These are phyloP conservation scores for Vombatus ursinus DNA, from an alignment of 2,113 vertebrate genomes.

Conservation along the genomic window DNA sequence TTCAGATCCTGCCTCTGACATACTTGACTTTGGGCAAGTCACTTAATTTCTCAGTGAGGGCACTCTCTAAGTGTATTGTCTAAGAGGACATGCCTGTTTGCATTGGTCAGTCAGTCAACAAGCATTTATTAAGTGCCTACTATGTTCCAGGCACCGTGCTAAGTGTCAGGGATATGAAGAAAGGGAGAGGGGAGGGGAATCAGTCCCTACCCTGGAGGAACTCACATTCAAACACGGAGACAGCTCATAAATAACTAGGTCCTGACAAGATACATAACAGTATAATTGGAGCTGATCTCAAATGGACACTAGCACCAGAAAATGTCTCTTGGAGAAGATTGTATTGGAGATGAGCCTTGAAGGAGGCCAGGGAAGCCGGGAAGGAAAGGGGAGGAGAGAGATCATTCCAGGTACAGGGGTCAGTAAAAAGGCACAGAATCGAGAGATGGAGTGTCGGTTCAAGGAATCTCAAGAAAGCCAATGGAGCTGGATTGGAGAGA, in stretches of 20 bases:
- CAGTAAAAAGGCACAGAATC: not conserved
- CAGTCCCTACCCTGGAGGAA: not conserved
- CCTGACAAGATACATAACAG: not conserved
- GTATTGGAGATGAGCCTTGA: not conserved
- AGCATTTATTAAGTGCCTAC: not conserved
- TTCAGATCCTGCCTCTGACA: not conserved
- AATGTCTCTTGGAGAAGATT: not conserved
- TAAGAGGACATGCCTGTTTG: not conserved
- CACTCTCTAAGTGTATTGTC: not conserved
- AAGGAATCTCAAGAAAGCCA: not conserved
- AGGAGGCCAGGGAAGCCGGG: not conserved
- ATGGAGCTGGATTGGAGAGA: not conserved
- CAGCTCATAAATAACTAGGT: not conserved
- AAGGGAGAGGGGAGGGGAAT: not conserved
- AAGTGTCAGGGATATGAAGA: not conserved
- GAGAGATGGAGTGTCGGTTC: not conserved
- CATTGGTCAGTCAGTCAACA: not conserved
- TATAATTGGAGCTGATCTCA: not conserved
- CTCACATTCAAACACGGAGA: not conserved
- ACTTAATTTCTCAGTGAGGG: not conserved
- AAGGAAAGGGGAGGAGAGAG: not conserved
- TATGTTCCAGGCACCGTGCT: not conserved
- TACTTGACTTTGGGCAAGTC: not conserved
- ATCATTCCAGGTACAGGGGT: not conserved
- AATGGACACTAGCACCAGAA: not conserved